phyloP scores from a whole-genome alignment of 2,113 vertebrate species.

The Barnardius zonarius region DNA sequence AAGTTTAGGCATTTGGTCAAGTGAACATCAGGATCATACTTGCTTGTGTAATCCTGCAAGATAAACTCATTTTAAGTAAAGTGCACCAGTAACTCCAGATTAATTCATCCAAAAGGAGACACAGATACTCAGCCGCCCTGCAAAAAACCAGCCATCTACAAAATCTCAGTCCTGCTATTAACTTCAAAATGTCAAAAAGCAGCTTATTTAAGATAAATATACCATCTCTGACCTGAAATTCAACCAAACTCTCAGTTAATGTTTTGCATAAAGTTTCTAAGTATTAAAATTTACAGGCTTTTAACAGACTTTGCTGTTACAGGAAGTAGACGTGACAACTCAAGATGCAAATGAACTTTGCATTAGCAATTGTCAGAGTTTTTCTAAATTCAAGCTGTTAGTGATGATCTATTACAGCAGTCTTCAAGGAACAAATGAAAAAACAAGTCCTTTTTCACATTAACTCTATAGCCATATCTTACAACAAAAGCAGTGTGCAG shows the following conservation, averaged over 20 bases:
- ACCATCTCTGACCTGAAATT: background rate
- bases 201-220: background rate
- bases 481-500: background rate
- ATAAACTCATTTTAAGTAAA: background rate
- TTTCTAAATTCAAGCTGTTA: background rate
- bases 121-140: background rate
- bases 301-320: background rate
- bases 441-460: background rate
- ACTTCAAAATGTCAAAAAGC: background rate
- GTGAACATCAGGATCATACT: constrained; percentile 79
- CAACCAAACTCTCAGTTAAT: background rate
- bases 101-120: background rate
- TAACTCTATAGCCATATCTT: background rate
- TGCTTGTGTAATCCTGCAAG: constrained; percentile 78
- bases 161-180: background rate
- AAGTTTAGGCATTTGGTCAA: constrained; percentile 82
- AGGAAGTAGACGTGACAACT: background rate
- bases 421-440: background rate
- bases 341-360: background rate
- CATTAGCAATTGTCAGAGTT: background rate
- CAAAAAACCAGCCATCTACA: background rate
- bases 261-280: background rate
- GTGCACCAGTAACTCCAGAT: background rate
- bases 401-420: background rate
- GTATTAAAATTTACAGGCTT: background rate